Percentiles rank a stretch among this genome's conserved stretches.
Conservation (phyloP, 2,888 invertebrate species). For the Mesodorylaimus sp. region DNA sequence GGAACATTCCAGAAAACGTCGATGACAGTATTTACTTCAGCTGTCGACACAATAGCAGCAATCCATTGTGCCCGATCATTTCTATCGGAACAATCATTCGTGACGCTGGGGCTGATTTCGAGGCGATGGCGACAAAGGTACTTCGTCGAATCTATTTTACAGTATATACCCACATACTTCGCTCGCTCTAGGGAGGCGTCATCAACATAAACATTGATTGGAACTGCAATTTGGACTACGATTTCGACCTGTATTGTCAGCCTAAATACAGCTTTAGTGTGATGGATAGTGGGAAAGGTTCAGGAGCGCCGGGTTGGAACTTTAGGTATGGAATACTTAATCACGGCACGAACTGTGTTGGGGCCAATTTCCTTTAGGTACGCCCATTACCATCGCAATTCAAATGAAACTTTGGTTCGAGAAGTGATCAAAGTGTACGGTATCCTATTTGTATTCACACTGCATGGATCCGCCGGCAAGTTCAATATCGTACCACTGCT, state of each 20-base stretch:
- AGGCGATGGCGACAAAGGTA: too few relatives aligned
- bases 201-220: slow-evolving; percentile 36
- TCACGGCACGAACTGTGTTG: too few relatives aligned
- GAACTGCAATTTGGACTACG: slow-evolving; percentile 38
- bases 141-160: too few relatives aligned
- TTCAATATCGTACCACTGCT: slow-evolving; percentile 36
- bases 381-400: slow-evolving; percentile 30
- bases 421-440: slow-evolving; percentile 36
- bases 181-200: slow-evolving; percentile 33
- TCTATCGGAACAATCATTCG: slow-evolving; percentile 29
- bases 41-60: slow-evolving; percentile 26
- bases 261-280: slow-evolving; percentile 36
- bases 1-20: slow-evolving; percentile 29
- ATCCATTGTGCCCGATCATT: slow-evolving; percentile 35
- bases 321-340: slow-evolving; percentile 37
- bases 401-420: slow-evolving; percentile 17
- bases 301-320: slow-evolving; percentile 36
- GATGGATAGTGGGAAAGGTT: slow-evolving; percentile 32
- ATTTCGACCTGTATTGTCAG: too few relatives aligned
- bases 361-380: too few relatives aligned
- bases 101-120: too few relatives aligned
- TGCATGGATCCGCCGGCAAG: slow-evolving; percentile 36
- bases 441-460: slow-evolving; percentile 35
- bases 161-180: too few relatives aligned
- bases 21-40: slow-evolving; percentile 25